Percentiles rank a stretch among this genome's conserved stretches.
These are phyloP conservation scores for Tachycineta bicolor DNA, from an alignment of 2,113 vertebrate species.

Conservation along the genomic window DNA sequence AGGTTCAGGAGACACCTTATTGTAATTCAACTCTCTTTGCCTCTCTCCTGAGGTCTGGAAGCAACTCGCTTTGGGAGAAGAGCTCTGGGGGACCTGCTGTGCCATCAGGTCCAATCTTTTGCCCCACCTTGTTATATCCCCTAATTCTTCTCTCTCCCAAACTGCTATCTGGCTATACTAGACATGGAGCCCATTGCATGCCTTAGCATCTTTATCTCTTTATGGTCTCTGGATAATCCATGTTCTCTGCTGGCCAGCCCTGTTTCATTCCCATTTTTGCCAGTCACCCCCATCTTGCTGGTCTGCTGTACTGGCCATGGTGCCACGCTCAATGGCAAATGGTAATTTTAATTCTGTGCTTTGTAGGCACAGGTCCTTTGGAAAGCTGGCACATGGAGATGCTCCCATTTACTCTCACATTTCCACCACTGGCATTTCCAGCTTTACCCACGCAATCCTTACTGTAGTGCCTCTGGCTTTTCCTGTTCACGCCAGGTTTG, in stretches of 20 bases:
- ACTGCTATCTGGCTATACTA: not conserved
- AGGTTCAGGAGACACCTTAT: not conserved
- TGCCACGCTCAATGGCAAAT: rapidly evolving
- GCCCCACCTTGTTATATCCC: not conserved
- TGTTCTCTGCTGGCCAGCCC: not conserved
- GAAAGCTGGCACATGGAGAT: not conserved
- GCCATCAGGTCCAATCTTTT: not conserved
- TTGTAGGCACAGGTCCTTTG: not conserved
- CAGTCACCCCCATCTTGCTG: not conserved
- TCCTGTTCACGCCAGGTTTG: slow-evolving; percentile 54
- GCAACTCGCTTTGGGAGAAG: not conserved
- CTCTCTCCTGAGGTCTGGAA: not conserved
- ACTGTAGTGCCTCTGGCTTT: slow-evolving; percentile 73
- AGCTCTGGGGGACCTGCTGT: not conserved
- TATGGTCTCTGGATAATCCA: not conserved
- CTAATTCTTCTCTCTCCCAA: not conserved
- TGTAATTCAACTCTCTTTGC: not conserved
- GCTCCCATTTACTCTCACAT: not conserved
- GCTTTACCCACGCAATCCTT: slow-evolving; percentile 29
- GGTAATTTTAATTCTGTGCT: not conserved
- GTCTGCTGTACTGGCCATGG: rapidly evolving
- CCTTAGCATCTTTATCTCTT: not conserved
- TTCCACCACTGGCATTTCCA: not conserved
- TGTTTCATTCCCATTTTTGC: not conserved
- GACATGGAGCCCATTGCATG: not conserved